Conservation (phyloP, 1,140 invertebrate genomes). For the Atta colombica region DNA sequence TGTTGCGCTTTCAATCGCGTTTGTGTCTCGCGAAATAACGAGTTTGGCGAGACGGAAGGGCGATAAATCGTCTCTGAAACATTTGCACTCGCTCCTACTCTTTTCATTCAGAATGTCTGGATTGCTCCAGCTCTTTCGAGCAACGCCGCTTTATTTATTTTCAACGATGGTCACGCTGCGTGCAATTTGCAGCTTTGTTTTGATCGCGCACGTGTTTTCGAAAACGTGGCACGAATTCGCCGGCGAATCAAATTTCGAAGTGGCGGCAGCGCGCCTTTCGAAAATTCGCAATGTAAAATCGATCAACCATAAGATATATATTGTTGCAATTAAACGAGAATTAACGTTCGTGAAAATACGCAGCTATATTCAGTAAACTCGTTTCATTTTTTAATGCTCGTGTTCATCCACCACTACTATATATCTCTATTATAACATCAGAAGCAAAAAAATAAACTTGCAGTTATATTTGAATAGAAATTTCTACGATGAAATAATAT, state of each 20-base stretch:
- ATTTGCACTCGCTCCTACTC: neutral
- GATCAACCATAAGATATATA: neutral
- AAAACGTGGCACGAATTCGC: constrained; percentile 27
- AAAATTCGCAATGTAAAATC: constrained; percentile 25
- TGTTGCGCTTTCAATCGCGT: neutral
- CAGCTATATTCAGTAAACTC: neutral
- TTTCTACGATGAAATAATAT: too few relatives aligned
- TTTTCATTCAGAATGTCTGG: neutral
- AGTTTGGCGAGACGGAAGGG: neutral
- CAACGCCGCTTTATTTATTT: neutral
- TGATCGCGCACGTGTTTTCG: constrained; percentile 46
- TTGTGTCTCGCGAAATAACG: neutral
- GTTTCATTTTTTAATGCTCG: constrained; percentile 16
- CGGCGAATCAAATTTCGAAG: constrained; percentile 43
- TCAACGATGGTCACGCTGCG: neutral
- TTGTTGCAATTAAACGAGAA: neutral
- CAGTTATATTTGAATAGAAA: too few relatives aligned
- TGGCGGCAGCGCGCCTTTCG: constrained; percentile 1
- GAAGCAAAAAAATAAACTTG: too few relatives aligned
- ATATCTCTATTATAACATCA: too few relatives aligned
- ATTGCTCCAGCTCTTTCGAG: neutral
- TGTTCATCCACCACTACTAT: neutral
- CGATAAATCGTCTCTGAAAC: neutral
- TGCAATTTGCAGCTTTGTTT: constrained; percentile 39
- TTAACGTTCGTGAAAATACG: neutral